Conservation (phyloP, 2,113 vertebrate genomes). For the Isurus oxyrinchus region DNA sequence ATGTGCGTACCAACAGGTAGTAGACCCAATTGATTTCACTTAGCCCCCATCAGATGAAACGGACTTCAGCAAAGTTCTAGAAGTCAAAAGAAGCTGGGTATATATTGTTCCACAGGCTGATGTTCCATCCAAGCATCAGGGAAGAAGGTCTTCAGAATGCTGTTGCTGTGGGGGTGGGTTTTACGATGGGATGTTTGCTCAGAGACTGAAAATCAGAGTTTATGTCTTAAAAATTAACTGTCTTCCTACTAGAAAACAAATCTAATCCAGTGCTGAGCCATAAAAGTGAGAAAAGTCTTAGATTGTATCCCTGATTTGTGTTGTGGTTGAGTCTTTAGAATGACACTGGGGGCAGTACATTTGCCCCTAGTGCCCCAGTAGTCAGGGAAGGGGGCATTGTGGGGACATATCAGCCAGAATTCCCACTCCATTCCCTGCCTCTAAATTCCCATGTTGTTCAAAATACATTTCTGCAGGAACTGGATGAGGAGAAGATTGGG, state of each 20-base stretch:
- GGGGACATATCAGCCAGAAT: background rate
- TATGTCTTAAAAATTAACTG: background rate
- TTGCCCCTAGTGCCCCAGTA: background rate
- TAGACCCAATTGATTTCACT: background rate
- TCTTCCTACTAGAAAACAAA: background rate
- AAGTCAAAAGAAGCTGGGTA: background rate
- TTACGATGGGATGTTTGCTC: no score
- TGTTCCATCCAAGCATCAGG: background rate
- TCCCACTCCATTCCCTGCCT: background rate
- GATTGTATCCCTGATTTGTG: background rate
- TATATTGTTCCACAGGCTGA: background rate
- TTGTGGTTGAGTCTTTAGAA: background rate
- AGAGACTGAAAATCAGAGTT: background rate
- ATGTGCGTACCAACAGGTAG: background rate
- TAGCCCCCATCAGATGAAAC: background rate
- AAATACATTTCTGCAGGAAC: background rate
- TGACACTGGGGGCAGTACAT: background rate
- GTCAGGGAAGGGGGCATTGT: background rate
- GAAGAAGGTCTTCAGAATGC: background rate
- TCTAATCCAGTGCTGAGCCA: background rate
- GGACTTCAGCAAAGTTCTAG: background rate
- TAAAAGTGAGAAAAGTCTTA: background rate
- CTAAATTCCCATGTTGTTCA: background rate
- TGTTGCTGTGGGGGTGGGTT: no score
- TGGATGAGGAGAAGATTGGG: background rate